These are phyloP conservation scores for Siniperca chuatsi DNA, from an alignment of 2,113 vertebrate genomes.

Conservation along the genomic window DNA sequence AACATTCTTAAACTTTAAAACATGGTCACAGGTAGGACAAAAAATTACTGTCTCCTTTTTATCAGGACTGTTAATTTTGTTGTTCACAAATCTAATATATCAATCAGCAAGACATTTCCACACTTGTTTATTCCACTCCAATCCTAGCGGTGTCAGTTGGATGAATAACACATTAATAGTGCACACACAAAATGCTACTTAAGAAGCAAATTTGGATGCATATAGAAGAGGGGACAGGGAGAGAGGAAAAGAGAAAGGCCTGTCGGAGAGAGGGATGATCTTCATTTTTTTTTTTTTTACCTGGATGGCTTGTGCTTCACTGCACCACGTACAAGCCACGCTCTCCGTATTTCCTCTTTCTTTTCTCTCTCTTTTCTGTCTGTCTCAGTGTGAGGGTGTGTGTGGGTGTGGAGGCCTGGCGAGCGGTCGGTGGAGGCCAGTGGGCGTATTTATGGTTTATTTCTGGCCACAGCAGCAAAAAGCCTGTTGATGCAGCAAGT, in stretches of 20 bases:
- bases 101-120: slow-evolving; percentile 17
- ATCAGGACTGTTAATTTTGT: not conserved
- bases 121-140: not conserved
- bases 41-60: not conserved
- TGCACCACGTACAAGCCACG: slow-evolving; percentile 68
- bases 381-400: slow-evolving; percentile 68
- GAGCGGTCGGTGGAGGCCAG: slow-evolving; percentile 66
- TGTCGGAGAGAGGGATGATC: slow-evolving; percentile 9
- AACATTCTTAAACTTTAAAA: not conserved
- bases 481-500: slow-evolving; percentile 90
- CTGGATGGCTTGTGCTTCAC: slow-evolving; percentile 76
- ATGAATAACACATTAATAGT: not conserved
- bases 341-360: slow-evolving; percentile 63
- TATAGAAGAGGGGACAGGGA: slow-evolving; percentile 9
- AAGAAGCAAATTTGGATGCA: slow-evolving; percentile 20
- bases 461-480: slow-evolving; percentile 90
- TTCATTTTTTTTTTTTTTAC: slow-evolving; percentile 51
- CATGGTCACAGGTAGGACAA: not conserved
- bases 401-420: slow-evolving; percentile 75
- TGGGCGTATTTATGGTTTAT: slow-evolving; percentile 88
- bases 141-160: not conserved
- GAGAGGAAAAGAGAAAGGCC: not conserved
- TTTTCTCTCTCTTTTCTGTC: slow-evolving; percentile 62
- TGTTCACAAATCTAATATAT: not conserved
- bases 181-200: slow-evolving; percentile 1